These are phyloP conservation scores for Endomychus coccineus DNA, from an alignment of 2,888 invertebrate genomes.

Conservation along the genomic window DNA sequence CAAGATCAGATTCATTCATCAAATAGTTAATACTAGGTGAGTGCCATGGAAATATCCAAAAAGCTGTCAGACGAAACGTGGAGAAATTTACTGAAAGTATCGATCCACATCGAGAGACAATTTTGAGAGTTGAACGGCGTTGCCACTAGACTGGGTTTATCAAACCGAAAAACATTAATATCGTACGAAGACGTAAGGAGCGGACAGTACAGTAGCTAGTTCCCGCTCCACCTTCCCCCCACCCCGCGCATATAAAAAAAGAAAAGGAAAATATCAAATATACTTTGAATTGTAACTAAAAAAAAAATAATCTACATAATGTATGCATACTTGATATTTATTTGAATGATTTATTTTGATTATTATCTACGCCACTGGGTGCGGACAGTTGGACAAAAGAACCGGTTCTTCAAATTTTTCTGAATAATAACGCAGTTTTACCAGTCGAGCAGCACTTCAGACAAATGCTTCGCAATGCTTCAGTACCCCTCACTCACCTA, in stretches of 20 bases:
- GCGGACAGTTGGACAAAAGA: too few relatives aligned
- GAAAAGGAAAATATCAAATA: too few relatives aligned
- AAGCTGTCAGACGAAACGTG: neutral
- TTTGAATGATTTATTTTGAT: too few relatives aligned
- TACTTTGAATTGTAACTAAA: too few relatives aligned
- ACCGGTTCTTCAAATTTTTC: neutral
- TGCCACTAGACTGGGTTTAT: slow-evolving; percentile 1
- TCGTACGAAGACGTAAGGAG: neutral
- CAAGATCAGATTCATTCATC: too few relatives aligned
- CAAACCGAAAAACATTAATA: slow-evolving; percentile 1
- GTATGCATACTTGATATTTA: too few relatives aligned
- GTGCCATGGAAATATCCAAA: slow-evolving; percentile 1
- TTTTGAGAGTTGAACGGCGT: slow-evolving; percentile 1
- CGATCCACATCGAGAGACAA: neutral
- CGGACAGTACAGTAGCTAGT: too few relatives aligned
- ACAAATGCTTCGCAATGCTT: neutral
- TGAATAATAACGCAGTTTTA: neutral
- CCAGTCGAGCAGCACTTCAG: neutral
- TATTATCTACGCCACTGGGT: too few relatives aligned
- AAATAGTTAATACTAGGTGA: slow-evolving; percentile 1
- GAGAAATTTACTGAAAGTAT: neutral
- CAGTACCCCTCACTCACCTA: too few relatives aligned
- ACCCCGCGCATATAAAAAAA: too few relatives aligned
- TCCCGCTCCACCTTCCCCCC: too few relatives aligned
- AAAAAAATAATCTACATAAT: too few relatives aligned